phyloP scores from a whole-genome alignment of 2,888 invertebrate genomes.

The Lasioglossum figueresi region DNA sequence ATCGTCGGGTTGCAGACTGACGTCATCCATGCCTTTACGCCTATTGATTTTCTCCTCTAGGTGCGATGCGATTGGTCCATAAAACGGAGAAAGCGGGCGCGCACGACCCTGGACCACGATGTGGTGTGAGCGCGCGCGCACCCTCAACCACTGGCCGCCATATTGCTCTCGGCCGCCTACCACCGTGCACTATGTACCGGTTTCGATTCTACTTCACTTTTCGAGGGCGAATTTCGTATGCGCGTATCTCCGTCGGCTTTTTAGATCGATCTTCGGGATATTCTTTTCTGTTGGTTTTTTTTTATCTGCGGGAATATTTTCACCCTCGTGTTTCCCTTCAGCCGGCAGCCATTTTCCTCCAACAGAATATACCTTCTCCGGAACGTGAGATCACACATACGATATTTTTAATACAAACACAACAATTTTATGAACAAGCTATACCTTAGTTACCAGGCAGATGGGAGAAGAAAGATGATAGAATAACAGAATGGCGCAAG shows the following conservation, averaged over 20 bases:
- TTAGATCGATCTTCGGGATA: constrained; percentile 36
- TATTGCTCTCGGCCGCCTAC: constrained; percentile 48
- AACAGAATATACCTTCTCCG: not conserved
- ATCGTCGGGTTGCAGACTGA: constrained; percentile 77
- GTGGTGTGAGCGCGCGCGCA: constrained; percentile 65
- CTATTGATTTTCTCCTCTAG: constrained; percentile 79
- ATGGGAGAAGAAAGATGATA: not conserved
- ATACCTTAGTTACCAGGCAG: not conserved
- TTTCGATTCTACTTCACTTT: constrained; percentile 33
- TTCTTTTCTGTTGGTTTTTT: constrained; percentile 6
- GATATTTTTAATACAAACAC: not conserved
- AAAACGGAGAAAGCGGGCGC: constrained; percentile 63
- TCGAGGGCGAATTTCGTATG: constrained; percentile 29
- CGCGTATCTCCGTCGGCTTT: constrained; percentile 18
- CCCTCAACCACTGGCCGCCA: constrained; percentile 43
- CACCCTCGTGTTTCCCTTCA: not conserved
- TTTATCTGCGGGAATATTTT: too few relatives aligned
- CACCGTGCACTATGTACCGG: constrained; percentile 34
- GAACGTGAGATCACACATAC: not conserved
- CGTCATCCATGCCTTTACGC: constrained; percentile 76
- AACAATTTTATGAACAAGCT: not conserved
- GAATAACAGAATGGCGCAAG: not conserved
- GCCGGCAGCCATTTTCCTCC: not conserved
- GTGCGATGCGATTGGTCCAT: constrained; percentile 75
- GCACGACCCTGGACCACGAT: constrained; percentile 68